Conservation (phyloP, 1,140 invertebrate genomes). For the Cheumatopsyche charites region DNA sequence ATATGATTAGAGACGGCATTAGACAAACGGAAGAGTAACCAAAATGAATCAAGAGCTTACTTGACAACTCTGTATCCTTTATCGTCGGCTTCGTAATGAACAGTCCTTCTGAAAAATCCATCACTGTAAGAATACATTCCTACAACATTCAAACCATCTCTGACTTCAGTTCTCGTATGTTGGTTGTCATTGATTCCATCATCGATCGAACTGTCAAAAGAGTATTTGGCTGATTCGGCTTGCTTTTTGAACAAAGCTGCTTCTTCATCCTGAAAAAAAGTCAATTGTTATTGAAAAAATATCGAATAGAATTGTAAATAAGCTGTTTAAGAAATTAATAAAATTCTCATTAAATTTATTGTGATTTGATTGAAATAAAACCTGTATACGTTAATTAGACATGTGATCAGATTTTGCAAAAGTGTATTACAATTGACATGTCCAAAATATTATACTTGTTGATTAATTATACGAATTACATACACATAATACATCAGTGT, state of each 20-base stretch:
- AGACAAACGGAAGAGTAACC: background rate
- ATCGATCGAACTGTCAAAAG: conserved; percentile 56
- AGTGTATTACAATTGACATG: too few species aligned
- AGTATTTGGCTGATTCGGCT: conserved; percentile 53
- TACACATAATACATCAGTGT: too few species aligned
- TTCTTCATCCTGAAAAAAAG: conserved; percentile 34
- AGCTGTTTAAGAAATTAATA: background rate
- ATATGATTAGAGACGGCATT: too few species aligned
- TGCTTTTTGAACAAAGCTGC: conserved; percentile 40
- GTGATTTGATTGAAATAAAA: too few species aligned
- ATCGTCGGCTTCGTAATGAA: conserved; percentile 62
- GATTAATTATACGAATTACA: too few species aligned
- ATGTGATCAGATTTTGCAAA: too few species aligned
- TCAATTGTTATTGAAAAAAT: background rate
- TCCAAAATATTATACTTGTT: too few species aligned
- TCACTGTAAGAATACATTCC: conserved; percentile 64
- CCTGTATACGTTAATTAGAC: too few species aligned
- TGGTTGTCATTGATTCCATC: conserved; percentile 59
- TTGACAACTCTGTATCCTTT: conserved; percentile 61
- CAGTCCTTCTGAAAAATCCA: conserved; percentile 59
- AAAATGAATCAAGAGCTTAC: conserved; percentile 51
- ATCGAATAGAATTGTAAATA: background rate
- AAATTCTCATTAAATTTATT: background rate
- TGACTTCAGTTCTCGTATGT: conserved; percentile 56
- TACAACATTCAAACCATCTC: conserved; percentile 57